Percentiles rank a stretch among this genome's conserved stretches.
Conservation (phyloP, 1,140 invertebrate species). For the Achroia grisella region DNA sequence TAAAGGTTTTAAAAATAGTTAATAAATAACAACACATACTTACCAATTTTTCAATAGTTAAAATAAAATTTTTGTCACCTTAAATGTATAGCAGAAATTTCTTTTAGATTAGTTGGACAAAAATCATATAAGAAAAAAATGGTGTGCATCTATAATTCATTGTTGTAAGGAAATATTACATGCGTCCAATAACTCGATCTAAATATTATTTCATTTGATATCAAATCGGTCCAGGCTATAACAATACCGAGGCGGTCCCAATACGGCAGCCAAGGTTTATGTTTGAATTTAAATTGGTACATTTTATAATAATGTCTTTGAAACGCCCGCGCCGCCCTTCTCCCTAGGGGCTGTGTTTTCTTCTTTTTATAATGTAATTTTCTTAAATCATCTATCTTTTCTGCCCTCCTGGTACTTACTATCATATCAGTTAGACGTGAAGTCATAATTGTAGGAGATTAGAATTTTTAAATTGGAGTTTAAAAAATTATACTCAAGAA, state of each 20-base stretch:
- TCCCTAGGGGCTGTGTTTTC: constrained; percentile 39
- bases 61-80: too few relatives aligned
- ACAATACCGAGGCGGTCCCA: constrained; percentile 6
- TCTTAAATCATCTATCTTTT: constrained; percentile 60
- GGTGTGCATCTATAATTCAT: too few relatives aligned
- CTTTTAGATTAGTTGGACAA: too few relatives aligned
- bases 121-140: too few relatives aligned
- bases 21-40: too few relatives aligned
- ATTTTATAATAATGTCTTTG: constrained; percentile 67
- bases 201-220: neutral
- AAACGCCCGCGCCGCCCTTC: constrained; percentile 34
- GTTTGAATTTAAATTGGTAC: constrained; percentile 70
- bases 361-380: constrained; percentile 70
- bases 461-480: too few relatives aligned
- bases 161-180: too few relatives aligned
- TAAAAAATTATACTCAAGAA: too few relatives aligned
- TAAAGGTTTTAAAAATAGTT: too few relatives aligned
- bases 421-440: constrained; percentile 30
- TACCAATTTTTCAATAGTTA: too few relatives aligned
- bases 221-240: neutral
- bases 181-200: neutral
- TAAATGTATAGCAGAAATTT: too few relatives aligned
- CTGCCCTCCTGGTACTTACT: constrained; percentile 22
- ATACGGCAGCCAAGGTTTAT: constrained; percentile 29
- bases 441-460: constrained; percentile 20